These are phyloP conservation scores for Argya squamiceps DNA, from an alignment of 2,797 vertebrate species.

Conservation along the genomic window DNA sequence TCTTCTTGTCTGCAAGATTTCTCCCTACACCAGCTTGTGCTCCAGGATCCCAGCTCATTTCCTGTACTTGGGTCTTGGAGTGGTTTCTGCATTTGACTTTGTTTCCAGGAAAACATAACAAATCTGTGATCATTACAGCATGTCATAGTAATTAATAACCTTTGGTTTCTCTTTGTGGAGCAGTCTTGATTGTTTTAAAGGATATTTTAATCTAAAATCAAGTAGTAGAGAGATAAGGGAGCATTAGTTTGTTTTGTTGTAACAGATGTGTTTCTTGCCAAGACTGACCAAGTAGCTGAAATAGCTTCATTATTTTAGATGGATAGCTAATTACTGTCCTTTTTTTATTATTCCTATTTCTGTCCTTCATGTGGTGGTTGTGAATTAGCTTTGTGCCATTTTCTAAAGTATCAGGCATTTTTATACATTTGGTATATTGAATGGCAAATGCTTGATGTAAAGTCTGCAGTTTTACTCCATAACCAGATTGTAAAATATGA, in stretches of 20 bases:
- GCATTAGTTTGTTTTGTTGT: background rate
- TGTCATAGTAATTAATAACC: slow-evolving; percentile 40
- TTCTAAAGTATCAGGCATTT: slow-evolving; percentile 77
- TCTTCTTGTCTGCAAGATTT: background rate
- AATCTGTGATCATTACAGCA: slow-evolving; percentile 11
- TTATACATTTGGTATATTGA: slow-evolving; percentile 80
- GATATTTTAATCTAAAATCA: slow-evolving; percentile 51
- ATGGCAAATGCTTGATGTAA: slow-evolving; percentile 82
- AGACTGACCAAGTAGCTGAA: slow-evolving; percentile 54
- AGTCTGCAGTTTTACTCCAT: slow-evolving; percentile 84
- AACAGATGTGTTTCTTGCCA: slow-evolving; percentile 14
- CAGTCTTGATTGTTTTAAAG: slow-evolving; percentile 29
- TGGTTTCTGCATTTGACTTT: background rate
- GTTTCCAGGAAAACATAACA: background rate
- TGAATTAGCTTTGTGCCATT: slow-evolving; percentile 73
- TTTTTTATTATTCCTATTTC: slow-evolving; percentile 66
- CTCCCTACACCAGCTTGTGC: background rate
- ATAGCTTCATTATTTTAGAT: slow-evolving; percentile 53
- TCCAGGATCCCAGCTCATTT: background rate
- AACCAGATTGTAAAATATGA: slow-evolving; percentile 91
- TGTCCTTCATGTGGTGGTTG: slow-evolving; percentile 50
- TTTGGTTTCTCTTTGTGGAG: slow-evolving; percentile 15
- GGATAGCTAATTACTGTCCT: slow-evolving; percentile 56
- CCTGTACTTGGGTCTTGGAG: background rate
- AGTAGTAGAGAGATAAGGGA: background rate